Conservation (phyloP, 1,140 invertebrate genomes). For the Euglossa dilemma region DNA sequence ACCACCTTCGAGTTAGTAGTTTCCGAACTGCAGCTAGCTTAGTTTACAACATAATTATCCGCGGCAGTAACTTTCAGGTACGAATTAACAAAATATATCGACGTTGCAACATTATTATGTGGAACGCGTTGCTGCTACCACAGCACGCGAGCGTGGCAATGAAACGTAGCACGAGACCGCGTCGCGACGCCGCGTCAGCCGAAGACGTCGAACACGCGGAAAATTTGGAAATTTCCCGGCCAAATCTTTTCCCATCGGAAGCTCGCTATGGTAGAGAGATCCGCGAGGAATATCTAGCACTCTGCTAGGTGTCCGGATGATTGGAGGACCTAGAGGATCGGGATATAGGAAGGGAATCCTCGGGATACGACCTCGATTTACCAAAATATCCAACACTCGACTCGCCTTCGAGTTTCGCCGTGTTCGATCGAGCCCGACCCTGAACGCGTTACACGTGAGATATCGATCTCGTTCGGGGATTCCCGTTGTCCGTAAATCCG, state of each 20-base stretch:
- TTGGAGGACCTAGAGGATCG: not conserved
- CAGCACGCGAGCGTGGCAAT: not conserved
- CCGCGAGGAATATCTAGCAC: not conserved
- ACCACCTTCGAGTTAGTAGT: slow-evolving; percentile 54
- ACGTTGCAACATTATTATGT: slow-evolving; percentile 40
- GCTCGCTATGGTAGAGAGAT: no score
- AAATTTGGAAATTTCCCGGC: not conserved
- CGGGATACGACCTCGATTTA: slow-evolving; percentile 19
- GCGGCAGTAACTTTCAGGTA: slow-evolving; percentile 30
- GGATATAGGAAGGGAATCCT: not conserved
- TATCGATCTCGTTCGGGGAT: slow-evolving; percentile 4
- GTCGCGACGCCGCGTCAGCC: not conserved
- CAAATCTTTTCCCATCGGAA: accelerated
- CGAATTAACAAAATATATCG: slow-evolving; percentile 53
- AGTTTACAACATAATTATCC: slow-evolving; percentile 64
- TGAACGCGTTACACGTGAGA: slow-evolving; percentile 10
- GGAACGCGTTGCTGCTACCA: not conserved
- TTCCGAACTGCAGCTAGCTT: slow-evolving; percentile 52
- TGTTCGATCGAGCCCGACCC: not conserved
- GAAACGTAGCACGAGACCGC: not conserved
- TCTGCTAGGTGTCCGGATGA: not conserved
- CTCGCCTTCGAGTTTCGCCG: not conserved
- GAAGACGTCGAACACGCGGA: not conserved
- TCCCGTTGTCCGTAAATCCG: slow-evolving; percentile 17
- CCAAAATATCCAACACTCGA: slow-evolving; percentile 23